A percentile compares a stretch with the other conserved stretches of the same genome.
phyloP scores from a whole-genome alignment of 2,113 vertebrate species.

The Boulengeromyrus knoepffleri region DNA sequence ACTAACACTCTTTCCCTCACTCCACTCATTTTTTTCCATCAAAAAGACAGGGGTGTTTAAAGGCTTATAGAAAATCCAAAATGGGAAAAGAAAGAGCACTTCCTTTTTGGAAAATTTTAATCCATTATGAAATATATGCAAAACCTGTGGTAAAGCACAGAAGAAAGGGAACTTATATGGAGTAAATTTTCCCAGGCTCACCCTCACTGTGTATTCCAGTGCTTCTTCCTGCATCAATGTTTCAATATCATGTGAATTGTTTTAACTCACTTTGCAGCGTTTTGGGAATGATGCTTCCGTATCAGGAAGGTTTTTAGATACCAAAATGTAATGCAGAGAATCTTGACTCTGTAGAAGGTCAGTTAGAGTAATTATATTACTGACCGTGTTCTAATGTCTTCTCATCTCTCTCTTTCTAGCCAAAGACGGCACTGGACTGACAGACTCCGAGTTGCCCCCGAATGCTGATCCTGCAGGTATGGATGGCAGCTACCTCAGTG shows the following conservation, averaged over 20 bases:
- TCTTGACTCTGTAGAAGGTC: background rate
- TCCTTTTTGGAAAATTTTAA: background rate
- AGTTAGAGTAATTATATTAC: background rate
- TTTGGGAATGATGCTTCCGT: background rate
- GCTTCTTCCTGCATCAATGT: background rate
- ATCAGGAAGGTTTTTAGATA: background rate
- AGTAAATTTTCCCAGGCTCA: background rate
- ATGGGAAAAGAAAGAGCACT: background rate
- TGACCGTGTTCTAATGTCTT: background rate
- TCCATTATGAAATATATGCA: background rate
- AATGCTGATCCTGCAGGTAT: constrained; percentile 76
- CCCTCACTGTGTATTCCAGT: background rate
- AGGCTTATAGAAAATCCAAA: background rate
- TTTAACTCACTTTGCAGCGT: background rate
- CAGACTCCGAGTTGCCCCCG: constrained; percentile 70
- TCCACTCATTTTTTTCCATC: constrained; percentile 9
- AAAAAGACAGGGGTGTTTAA: constrained; percentile 3
- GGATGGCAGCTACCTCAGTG: constrained; percentile 86
- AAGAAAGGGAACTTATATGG: background rate
- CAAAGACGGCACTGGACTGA: constrained; percentile 74
- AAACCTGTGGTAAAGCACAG: background rate
- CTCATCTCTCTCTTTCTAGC: constrained; percentile 50
- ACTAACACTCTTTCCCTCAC: background rate
- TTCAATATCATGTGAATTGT: background rate
- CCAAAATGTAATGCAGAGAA: background rate